phyloP scores from a whole-genome alignment of 2,797 vertebrate genomes.

The Platyrinchus mystaceus region DNA sequence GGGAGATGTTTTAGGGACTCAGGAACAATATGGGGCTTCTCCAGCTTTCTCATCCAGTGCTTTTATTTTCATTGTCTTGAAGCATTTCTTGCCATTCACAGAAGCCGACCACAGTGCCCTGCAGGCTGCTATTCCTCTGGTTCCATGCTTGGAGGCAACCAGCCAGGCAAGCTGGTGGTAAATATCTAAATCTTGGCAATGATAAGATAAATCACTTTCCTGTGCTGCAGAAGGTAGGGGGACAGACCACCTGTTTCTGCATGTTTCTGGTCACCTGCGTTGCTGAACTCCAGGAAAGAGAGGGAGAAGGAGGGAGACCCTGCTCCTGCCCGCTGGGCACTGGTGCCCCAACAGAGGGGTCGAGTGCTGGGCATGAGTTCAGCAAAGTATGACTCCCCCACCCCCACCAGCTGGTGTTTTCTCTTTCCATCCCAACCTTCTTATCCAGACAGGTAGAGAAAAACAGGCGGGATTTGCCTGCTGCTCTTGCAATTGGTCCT shows the following conservation, averaged over 20 bases:
- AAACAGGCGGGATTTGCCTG: neutral
- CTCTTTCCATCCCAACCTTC: neutral
- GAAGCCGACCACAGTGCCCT: slow-evolving; percentile 52
- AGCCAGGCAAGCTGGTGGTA: neutral
- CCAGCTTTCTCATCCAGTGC: slow-evolving; percentile 34
- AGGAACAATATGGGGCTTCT: slow-evolving; percentile 27
- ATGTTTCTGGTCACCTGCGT: neutral
- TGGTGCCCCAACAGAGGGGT: neutral
- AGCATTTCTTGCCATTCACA: slow-evolving; percentile 51
- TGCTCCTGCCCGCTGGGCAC: fast-evolving
- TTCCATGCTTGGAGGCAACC: neutral
- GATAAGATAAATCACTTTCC: neutral
- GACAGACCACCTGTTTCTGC: neutral
- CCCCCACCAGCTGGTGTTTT: neutral
- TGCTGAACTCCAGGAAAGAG: fast-evolving
- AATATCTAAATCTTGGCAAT: neutral
- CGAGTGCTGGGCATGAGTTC: neutral
- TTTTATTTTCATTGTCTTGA: slow-evolving; percentile 60
- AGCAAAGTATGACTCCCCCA: neutral
- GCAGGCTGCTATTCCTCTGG: neutral
- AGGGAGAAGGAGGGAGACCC: neutral
- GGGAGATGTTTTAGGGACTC: slow-evolving; percentile 49
- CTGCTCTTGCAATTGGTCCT: neutral
- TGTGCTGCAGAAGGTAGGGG: neutral
- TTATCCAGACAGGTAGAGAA: neutral